These are phyloP conservation scores for Crotalus viridis DNA, from an alignment of 2,113 vertebrate genomes.

Conservation along the genomic window DNA sequence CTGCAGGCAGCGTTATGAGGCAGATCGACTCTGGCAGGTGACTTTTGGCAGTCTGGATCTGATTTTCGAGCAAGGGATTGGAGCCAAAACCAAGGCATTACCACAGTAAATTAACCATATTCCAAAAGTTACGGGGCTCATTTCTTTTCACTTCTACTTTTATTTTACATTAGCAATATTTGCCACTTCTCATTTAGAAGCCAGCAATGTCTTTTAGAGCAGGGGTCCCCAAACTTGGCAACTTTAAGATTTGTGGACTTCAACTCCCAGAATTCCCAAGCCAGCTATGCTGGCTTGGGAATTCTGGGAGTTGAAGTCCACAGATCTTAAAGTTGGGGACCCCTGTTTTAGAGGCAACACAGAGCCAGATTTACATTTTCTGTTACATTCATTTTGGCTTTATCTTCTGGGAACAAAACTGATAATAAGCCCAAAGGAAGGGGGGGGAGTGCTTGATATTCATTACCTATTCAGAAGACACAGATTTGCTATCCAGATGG, in stretches of 20 bases:
- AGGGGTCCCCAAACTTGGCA: too few relatives aligned
- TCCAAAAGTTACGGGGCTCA: conserved; percentile 39
- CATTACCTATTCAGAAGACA: conserved; percentile 3
- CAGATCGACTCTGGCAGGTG: conserved; percentile 47
- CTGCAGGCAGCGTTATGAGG: conserved; percentile 56
- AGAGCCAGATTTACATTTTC: background rate
- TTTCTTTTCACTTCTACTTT: conserved; percentile 63
- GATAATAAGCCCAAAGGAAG: background rate
- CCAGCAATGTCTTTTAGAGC: background rate
- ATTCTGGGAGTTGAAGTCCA: too few relatives aligned
- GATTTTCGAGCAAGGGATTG: conserved; percentile 45
- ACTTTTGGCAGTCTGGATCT: conserved; percentile 50
- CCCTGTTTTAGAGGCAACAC: conserved; percentile 13
- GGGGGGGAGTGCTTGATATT: background rate
- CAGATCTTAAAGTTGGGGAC: too few relatives aligned
- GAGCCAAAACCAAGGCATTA: conserved; percentile 54
- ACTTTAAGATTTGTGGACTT: too few relatives aligned
- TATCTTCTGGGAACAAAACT: background rate
- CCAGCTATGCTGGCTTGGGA: too few relatives aligned
- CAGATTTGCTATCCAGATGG: background rate
- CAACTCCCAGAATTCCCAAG: too few relatives aligned
- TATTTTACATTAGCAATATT: conserved; percentile 61
- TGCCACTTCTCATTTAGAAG: conserved; percentile 38
- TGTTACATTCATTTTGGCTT: background rate
- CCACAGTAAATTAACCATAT: conserved; percentile 57